Conservation (phyloP, 35 echinoderm and acorn worm species). For the Eucidaris tribuloides region DNA sequence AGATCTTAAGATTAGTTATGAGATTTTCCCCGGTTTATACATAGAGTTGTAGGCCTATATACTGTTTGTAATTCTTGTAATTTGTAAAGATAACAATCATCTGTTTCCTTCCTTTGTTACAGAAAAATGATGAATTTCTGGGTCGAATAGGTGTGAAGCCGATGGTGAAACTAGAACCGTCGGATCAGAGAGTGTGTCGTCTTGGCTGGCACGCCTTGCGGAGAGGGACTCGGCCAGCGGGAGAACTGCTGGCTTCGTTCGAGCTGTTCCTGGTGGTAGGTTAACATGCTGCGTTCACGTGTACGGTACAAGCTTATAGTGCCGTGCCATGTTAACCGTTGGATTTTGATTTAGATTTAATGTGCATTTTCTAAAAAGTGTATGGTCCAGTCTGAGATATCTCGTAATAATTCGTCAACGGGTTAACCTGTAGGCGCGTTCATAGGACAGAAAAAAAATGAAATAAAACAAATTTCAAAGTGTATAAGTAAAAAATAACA, state of each 20-base stretch:
- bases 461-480: background rate
- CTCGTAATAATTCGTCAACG: background rate
- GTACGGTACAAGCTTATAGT: background rate
- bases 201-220: slow-evolving; percentile 49
- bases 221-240: slow-evolving; percentile 23
- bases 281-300: background rate
- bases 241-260: slow-evolving; percentile 76
- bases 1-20: too few relatives aligned
- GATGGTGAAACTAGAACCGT: slow-evolving; percentile 57
- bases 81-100: too few relatives aligned
- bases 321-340: background rate
- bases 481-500: too few relatives aligned
- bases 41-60: too few relatives aligned
- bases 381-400: background rate
- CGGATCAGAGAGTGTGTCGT: slow-evolving; percentile 50
- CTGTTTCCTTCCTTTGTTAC: too few relatives aligned
- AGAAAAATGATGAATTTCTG: slow-evolving; percentile 69
- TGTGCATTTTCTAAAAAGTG: background rate
- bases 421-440: background rate
- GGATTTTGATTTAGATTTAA: background rate
- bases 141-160: slow-evolving; percentile 54
- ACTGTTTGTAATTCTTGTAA: too few relatives aligned
- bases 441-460: background rate
- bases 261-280: slow-evolving; percentile 69
- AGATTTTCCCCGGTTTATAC: too few relatives aligned